Evolutionary conservation across 2,113 vertebrate genomes (phyloP).

Genomic region (Pipa parva): DNA sequence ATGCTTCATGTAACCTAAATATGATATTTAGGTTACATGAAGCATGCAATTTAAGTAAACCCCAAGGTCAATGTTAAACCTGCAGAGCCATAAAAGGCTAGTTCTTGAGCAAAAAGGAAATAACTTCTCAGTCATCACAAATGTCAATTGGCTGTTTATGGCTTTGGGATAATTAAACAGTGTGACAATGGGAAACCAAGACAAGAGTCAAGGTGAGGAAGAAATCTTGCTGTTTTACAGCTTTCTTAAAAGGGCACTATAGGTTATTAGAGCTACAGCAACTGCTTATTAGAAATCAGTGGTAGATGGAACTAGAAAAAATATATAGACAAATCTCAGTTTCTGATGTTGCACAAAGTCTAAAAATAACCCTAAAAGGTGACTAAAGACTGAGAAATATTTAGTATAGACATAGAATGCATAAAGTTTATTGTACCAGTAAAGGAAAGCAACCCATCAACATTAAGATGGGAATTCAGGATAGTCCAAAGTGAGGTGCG

Average conservation of each 20-base stretch:
- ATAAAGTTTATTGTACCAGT: no score
- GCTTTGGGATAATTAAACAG: constrained; percentile 40
- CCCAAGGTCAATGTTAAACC: constrained; percentile 18
- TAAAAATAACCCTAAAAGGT: no score
- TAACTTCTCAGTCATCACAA: constrained; percentile 21
- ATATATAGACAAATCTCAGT: not conserved
- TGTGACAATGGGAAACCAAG: constrained; percentile 25
- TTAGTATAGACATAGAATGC: no score
- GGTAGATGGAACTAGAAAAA: not conserved
- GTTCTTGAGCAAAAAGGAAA: not conserved
- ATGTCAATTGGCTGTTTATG: constrained; percentile 37
- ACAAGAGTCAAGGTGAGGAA: constrained; percentile 36
- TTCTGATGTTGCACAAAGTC: no score
- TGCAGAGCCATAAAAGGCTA: constrained; percentile 25
- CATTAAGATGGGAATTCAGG: no score
- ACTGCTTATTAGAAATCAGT: not conserved
- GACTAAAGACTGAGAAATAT: no score
- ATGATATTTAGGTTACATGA: no score
- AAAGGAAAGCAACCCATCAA: no score
- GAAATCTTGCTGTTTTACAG: constrained; percentile 4
- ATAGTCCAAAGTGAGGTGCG: no score
- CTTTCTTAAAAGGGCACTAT: constrained; percentile 3
- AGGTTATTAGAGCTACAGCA: not conserved
- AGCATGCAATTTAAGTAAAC: constrained; percentile 6
- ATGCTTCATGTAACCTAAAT: no score